Evolutionary conservation across 2,113 vertebrate species (phyloP), one percentile per base, ranked within the genome.

Genomic region (Probosciger aterrimus): DNA sequence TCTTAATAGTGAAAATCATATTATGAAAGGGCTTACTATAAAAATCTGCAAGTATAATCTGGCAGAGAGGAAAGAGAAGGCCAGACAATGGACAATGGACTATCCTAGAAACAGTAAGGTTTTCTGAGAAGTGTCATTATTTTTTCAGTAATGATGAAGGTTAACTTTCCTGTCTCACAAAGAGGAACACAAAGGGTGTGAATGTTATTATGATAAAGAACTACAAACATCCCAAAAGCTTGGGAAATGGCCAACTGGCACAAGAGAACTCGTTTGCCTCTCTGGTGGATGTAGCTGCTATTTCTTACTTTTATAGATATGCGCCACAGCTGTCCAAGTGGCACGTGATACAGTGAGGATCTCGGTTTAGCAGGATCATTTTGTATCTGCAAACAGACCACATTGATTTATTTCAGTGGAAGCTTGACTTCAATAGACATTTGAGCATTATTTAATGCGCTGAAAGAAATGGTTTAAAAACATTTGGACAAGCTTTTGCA

Each of bases 181-280:
- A 46, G 46, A 94, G 67, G 18, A 87, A 70, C 37, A 59, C 11
- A 82, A 82, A 90, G 11, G 11, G 11, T 78, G 14, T 23, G 10
- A 82, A 63, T 3, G 4, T 28, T 22, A 18, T 82, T 82, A 64
- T 4, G 33, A 71, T 35, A 68, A 78, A 93, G 67, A 89, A n/a
- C 10, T 37, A 23, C 62, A 90, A 90, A 69, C 25, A 88, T 52
- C 39, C 41, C 8, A 3, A 10, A 39, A 80, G 25, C 65, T 0
- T 90, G 49, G 60, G 90, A 80, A 89, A 19, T 8, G 14, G 30
- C 43, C 53, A 80, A 3, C 16, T 17, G 17, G 63, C 53, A 49
- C 35, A 22, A 2, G 9, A 63, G 44, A 63, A 25, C 46, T 79
- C 0, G 0, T n/a, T 31, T 88, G 35, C 27, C 46, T 53, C 44